phyloP scores from a whole-genome alignment of 1,140 invertebrate species.

The Chironomus tepperi region DNA sequence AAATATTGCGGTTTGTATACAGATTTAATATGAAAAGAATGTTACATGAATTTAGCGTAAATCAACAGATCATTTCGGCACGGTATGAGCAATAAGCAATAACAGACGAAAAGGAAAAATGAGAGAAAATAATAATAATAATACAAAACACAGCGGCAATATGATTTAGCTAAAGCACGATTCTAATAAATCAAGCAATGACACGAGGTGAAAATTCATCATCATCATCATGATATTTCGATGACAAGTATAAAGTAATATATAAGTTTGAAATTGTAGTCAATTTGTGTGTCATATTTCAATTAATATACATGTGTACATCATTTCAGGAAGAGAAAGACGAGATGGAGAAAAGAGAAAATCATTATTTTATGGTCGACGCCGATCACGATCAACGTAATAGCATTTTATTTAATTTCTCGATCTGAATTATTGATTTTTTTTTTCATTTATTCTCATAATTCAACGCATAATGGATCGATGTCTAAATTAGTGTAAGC shows the following conservation, averaged over 20 bases:
- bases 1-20: not conserved
- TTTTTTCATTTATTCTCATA: not conserved
- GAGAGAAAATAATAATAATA: not conserved
- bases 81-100: no score
- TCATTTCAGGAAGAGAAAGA: no score
- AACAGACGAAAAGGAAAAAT: not conserved
- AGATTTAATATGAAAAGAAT: no score
- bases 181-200: constrained; percentile 13
- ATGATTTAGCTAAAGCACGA: not conserved
- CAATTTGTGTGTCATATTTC: constrained; percentile 24
- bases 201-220: constrained; percentile 12
- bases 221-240: not conserved
- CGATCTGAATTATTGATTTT: not conserved
- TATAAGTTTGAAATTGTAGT: not conserved
- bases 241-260: not conserved
- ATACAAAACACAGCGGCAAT: not conserved
- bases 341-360: not conserved
- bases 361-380: constrained; percentile 9
- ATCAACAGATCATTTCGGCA: no score
- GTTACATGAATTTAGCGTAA: no score
- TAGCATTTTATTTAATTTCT: not conserved
- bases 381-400: not conserved
- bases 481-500: constrained; percentile 4
- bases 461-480: constrained; percentile 1
- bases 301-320: not conserved